Conservation (phyloP, 2,797 vertebrate species). For the Takifugu rubripes region DNA sequence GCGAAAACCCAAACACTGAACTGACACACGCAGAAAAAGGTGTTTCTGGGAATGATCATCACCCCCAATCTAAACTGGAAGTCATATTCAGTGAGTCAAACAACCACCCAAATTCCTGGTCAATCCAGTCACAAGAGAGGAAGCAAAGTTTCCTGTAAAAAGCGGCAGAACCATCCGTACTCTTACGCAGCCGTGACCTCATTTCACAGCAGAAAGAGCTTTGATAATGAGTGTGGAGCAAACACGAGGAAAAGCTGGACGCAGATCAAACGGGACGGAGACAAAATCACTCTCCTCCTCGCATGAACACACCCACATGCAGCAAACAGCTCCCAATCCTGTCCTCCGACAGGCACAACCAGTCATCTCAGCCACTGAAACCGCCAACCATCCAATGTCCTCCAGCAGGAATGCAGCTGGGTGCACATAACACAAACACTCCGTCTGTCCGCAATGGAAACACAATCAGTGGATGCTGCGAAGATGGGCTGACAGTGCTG, state of each 20-base stretch:
- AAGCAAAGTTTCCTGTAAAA: neutral
- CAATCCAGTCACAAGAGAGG: neutral
- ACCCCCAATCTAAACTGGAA: slow-evolving; percentile 34
- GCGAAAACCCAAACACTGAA: slow-evolving; percentile 58
- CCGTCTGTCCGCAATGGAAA: slow-evolving; percentile 45
- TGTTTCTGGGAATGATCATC: slow-evolving; percentile 43
- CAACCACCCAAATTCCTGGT: slow-evolving; percentile 36
- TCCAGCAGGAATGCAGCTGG: slow-evolving; percentile 53
- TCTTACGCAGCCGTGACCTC: slow-evolving; percentile 28
- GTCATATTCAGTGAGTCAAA: slow-evolving; percentile 65
- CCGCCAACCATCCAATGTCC: slow-evolving; percentile 54
- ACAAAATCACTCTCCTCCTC: neutral
- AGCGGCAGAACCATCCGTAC: slow-evolving; percentile 4
- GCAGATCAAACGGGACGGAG: neutral
- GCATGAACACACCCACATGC: slow-evolving; percentile 16
- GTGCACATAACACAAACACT: slow-evolving; percentile 41
- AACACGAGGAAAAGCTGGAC: slow-evolving; percentile 2
- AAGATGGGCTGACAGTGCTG: slow-evolving; percentile 42
- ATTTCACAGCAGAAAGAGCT: slow-evolving; percentile 21
- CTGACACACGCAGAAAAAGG: slow-evolving; percentile 53
- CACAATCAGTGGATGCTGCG: slow-evolving; percentile 43
- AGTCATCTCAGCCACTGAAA: slow-evolving; percentile 51
- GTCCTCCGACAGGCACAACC: slow-evolving; percentile 31
- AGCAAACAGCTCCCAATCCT: slow-evolving; percentile 14
- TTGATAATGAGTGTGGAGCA: slow-evolving; percentile 23